Conservation (phyloP, 2,797 vertebrate genomes). For the Neosilurus hyrtlii region DNA sequence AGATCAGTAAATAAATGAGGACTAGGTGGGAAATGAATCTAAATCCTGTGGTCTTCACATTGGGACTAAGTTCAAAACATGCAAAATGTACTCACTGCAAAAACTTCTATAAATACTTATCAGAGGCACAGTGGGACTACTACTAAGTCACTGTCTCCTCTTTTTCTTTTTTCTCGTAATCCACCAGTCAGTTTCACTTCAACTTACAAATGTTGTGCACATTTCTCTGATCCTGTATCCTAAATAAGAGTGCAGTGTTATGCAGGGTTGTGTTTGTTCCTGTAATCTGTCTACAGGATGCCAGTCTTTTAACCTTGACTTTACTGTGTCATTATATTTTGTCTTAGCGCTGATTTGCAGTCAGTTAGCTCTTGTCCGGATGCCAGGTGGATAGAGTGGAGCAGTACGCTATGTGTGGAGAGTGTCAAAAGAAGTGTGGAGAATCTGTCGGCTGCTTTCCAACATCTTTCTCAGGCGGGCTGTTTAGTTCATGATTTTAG, state of each 20-base stretch:
- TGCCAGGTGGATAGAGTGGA: conserved; percentile 49
- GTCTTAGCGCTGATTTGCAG: conserved; percentile 46
- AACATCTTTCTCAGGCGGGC: conserved; percentile 31
- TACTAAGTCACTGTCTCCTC: conserved; percentile 7
- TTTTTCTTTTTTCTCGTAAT: neutral
- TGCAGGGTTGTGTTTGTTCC: neutral
- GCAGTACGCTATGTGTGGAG: conserved; percentile 33
- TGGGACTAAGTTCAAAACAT: neutral
- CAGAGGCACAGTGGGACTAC: conserved; percentile 22
- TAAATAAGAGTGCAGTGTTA: conserved; percentile 18
- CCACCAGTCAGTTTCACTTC: conserved; percentile 19
- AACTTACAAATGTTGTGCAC: conserved; percentile 8
- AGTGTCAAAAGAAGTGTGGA: conserved; percentile 35
- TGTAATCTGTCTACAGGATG: neutral
- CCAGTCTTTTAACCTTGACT: conserved; percentile 2
- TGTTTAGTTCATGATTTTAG: conserved; percentile 37
- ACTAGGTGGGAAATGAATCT: neutral
- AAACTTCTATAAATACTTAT: conserved; percentile 6
- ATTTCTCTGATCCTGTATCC: conserved; percentile 31
- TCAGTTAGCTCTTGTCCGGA: conserved; percentile 40
- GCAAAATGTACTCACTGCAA: conserved; percentile 10
- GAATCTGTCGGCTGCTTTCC: conserved; percentile 31
- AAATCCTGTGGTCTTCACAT: neutral
- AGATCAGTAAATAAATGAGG: neutral
- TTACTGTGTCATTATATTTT: conserved; percentile 40